Evolutionary conservation across 2,888 invertebrate species (phyloP).

Genomic region (Drosophila infuscata): DNA sequence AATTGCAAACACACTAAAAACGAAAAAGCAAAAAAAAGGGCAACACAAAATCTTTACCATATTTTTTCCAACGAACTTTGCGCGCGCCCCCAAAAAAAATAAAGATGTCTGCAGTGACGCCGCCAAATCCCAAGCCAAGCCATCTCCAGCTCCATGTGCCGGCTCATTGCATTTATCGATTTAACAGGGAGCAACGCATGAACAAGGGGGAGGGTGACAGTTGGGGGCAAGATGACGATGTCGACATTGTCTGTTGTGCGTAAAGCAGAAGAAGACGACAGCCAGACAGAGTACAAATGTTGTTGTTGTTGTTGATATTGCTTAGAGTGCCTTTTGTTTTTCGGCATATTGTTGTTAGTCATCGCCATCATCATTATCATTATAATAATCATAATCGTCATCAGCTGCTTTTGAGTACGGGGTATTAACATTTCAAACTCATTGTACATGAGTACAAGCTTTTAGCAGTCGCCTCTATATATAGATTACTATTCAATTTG

Average conservation of each 20-base stretch:
- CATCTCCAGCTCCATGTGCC: constrained; percentile 34
- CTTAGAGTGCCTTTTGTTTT: constrained; percentile 43
- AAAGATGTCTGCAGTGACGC: constrained; percentile 35
- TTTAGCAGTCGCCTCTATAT: constrained; percentile 25
- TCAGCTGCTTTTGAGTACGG: constrained; percentile 26
- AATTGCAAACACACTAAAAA: constrained; percentile 53
- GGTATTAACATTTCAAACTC: constrained; percentile 60
- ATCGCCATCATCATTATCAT: constrained; percentile 56
- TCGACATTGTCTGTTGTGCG: constrained; percentile 62
- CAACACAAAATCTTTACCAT: constrained; percentile 32
- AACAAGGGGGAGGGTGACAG: neutral
- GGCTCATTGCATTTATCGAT: constrained; percentile 76
- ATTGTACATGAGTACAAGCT: constrained; percentile 44
- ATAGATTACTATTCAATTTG: neutral
- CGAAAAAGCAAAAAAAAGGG: neutral
- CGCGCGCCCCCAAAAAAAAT: constrained; percentile 31
- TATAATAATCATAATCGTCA: constrained; percentile 14
- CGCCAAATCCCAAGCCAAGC: constrained; percentile 3
- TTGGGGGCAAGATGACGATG: constrained; percentile 32
- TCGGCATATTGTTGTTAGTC: constrained; percentile 66
- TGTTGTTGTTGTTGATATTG: constrained; percentile 21
- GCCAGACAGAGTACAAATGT: constrained; percentile 47
- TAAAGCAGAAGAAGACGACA: constrained; percentile 39
- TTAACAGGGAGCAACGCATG: constrained; percentile 53
- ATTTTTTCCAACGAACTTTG: constrained; percentile 40